phyloP scores from a whole-genome alignment of 1,140 invertebrate species.

The Acromyrmex echinatior region DNA sequence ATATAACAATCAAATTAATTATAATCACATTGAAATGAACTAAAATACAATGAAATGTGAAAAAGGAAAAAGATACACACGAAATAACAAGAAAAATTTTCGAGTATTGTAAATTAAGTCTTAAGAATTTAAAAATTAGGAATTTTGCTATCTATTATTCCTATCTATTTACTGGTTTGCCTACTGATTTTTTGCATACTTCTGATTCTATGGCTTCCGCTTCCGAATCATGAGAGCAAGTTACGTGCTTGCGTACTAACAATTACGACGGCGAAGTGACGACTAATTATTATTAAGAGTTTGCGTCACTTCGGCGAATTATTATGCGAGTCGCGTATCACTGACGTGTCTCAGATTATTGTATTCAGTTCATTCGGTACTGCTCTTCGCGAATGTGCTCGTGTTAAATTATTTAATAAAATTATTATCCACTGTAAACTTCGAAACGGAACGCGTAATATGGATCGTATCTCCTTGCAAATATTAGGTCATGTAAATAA shows the following conservation, averaged over 20 bases:
- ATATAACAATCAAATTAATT: not conserved
- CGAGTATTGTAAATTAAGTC: not conserved
- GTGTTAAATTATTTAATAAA: conserved; percentile 39
- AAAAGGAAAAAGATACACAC: not conserved
- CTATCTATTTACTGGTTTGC: not conserved
- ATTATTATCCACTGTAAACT: conserved; percentile 18
- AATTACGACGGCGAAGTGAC: conserved; percentile 30
- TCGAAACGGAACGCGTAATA: not conserved
- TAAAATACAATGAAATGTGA: not conserved
- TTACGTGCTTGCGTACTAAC: conserved; percentile 30
- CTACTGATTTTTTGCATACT: not conserved
- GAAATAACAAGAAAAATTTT: not conserved
- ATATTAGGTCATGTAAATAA: not conserved
- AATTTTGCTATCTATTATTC: not conserved
- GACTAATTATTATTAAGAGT: conserved; percentile 52
- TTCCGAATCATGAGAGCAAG: not conserved
- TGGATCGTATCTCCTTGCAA: not conserved
- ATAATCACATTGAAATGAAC: not conserved
- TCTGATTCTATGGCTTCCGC: not conserved
- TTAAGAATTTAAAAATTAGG: not conserved
- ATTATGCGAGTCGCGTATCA: conserved; percentile 41
- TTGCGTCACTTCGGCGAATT: conserved; percentile 1
- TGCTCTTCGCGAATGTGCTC: not conserved
- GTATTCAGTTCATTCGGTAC: conserved; percentile 33
- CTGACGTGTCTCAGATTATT: conserved; percentile 41